phyloP scores from a whole-genome alignment of 2,888 invertebrate species.

The Pseudolycoriella hygida region DNA sequence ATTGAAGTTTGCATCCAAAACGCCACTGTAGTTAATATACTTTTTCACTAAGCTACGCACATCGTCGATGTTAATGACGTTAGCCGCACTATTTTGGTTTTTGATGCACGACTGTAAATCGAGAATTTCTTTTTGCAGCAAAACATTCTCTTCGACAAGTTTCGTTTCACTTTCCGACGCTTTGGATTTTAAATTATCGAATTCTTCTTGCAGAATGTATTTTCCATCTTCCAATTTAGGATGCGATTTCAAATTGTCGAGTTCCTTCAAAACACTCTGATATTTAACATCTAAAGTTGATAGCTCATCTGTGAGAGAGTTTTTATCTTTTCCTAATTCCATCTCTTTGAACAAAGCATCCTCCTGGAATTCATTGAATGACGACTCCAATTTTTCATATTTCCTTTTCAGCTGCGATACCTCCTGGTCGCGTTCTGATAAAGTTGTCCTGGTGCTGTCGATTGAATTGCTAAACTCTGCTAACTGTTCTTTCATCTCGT shows the following conservation, averaged over 20 bases:
- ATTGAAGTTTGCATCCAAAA: background rate
- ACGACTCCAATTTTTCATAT: no score
- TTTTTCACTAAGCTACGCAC: background rate
- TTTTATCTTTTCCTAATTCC: no score
- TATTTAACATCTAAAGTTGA: no score
- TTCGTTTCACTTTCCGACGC: slow-evolving; percentile 15
- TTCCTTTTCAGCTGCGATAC: no score
- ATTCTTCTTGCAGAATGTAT: slow-evolving; percentile 14
- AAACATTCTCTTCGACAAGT: slow-evolving; percentile 15
- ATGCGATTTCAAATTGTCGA: background rate
- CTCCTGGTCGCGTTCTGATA: no score
- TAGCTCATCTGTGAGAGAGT: no score
- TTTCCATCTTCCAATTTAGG: slow-evolving; percentile 7
- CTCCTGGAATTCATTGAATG: no score
- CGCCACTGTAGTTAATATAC: background rate
- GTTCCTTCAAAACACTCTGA: background rate
- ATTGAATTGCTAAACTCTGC: no score
- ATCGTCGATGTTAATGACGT: background rate
- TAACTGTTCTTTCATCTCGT: no score
- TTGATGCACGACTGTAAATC: slow-evolving; percentile 20
- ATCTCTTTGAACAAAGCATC: no score
- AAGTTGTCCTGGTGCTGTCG: no score
- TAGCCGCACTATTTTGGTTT: slow-evolving; percentile 5
- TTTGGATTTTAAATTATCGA: slow-evolving; percentile 12
- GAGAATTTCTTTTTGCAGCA: slow-evolving; percentile 19